Evolutionary conservation across 2,888 invertebrate species (phyloP).

Genomic region (Stenichneumon culpator): DNA sequence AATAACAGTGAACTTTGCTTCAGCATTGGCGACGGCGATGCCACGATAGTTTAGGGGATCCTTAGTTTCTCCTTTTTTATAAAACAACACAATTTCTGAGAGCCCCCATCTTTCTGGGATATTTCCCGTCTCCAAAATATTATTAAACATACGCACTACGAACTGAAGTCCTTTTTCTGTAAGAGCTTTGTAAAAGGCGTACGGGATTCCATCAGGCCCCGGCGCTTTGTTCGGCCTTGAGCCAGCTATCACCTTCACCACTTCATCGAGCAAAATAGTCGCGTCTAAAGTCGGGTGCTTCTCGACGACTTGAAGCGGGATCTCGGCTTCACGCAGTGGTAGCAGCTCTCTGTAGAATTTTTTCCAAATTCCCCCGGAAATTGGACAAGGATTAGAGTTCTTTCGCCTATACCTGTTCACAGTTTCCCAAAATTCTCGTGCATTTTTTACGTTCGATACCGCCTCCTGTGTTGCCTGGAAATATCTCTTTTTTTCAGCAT

Average conservation of each 20-base stretch:
- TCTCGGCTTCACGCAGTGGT: neutral
- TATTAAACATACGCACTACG: neutral
- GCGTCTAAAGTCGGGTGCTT: neutral
- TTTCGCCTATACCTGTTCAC: neutral
- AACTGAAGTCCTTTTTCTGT: neutral
- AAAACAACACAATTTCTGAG: neutral
- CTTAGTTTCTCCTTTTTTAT: neutral
- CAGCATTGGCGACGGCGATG: neutral
- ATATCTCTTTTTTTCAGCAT: neutral
- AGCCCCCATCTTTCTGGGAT: neutral
- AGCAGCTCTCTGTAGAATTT: neutral
- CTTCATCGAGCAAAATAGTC: neutral
- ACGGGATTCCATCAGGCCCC: neutral
- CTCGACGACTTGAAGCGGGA: neutral
- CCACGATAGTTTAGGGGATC: neutral
- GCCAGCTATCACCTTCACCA: too few species aligned
- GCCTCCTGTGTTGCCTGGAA: neutral
- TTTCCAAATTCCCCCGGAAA: neutral
- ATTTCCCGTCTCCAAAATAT: neutral
- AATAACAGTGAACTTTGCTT: neutral
- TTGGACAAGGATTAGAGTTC: neutral
- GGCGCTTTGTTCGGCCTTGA: conserved; percentile 4
- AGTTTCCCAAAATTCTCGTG: neutral
- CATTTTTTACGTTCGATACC: neutral
- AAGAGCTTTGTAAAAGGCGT: conserved; percentile 2